Percentiles rank a stretch among this genome's conserved stretches.
Evolutionary conservation across 2,797 vertebrate genomes (phyloP).

Genomic region (Anguilla obscura): DNA sequence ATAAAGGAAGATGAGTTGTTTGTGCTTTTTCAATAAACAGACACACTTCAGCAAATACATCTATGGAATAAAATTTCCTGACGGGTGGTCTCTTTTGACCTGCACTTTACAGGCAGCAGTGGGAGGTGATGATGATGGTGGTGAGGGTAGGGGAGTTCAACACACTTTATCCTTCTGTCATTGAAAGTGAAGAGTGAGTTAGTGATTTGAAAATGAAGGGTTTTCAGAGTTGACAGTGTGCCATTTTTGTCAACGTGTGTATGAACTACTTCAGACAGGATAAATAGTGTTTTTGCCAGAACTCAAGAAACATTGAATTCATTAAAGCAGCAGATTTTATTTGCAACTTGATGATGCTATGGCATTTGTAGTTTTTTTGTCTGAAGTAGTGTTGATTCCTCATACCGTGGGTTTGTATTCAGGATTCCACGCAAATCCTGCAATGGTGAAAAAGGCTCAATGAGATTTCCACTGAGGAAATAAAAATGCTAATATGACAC

Average conservation of each 20-base stretch:
- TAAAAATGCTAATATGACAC: slow-evolving; percentile 37
- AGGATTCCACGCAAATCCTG: slow-evolving; percentile 15
- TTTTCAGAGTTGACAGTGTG: not conserved
- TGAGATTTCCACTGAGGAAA: slow-evolving; percentile 43
- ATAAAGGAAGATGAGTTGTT: slow-evolving; percentile 56
- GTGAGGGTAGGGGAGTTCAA: not conserved
- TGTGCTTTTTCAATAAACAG: slow-evolving; percentile 55
- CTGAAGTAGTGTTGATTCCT: not conserved
- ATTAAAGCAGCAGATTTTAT: not conserved
- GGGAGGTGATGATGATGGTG: not conserved
- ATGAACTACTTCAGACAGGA: not conserved
- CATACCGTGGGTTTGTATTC: slow-evolving; percentile 4
- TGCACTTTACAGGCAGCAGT: slow-evolving; percentile 20
- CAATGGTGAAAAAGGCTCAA: slow-evolving; percentile 35
- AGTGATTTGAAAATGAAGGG: not conserved
- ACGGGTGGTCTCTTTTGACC: slow-evolving; percentile 50
- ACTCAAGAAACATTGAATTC: not conserved
- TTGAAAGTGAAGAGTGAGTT: not conserved
- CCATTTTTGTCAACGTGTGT: not conserved
- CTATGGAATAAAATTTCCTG: slow-evolving; percentile 42
- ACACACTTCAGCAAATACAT: slow-evolving; percentile 51
- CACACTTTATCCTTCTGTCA: not conserved
- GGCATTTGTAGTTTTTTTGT: slow-evolving; percentile 33
- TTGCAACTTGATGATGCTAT: not conserved
- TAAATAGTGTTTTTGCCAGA: not conserved